Percentiles rank a stretch among this genome's conserved stretches.
Evolutionary conservation across 2,888 invertebrate genomes (phyloP).

Genomic region (Ormyrus nitidulus): DNA sequence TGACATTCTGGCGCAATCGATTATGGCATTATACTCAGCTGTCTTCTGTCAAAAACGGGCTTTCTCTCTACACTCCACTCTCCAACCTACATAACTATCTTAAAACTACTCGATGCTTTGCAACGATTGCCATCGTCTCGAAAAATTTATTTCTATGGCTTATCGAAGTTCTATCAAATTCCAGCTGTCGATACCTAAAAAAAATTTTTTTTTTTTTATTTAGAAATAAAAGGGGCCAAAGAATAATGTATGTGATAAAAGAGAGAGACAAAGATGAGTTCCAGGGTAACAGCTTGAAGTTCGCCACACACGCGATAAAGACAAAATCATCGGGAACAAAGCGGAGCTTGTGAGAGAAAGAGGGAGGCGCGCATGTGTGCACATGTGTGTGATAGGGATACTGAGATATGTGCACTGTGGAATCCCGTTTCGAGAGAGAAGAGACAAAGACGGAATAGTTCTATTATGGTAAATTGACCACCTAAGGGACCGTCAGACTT

Average conservation of each 20-base stretch:
- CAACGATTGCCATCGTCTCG: too few relatives aligned
- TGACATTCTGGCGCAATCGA: conserved; percentile 21
- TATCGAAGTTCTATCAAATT: too few relatives aligned
- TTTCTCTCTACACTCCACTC: background rate
- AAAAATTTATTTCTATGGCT: too few relatives aligned
- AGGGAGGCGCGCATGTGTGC: background rate
- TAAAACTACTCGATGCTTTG: too few relatives aligned
- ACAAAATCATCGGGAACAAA: conserved; percentile 41
- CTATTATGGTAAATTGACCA: conserved; percentile 35
- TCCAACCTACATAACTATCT: background rate
- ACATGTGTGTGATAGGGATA: conserved; percentile 3
- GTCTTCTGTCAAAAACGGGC: conserved; percentile 40
- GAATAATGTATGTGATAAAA: background rate
- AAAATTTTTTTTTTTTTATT: too few relatives aligned
- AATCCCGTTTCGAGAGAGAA: conserved; percentile 19
- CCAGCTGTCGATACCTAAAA: too few relatives aligned
- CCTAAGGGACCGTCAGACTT: conserved; percentile 26
- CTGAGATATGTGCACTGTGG: conserved; percentile 6
- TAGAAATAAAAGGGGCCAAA: too few relatives aligned
- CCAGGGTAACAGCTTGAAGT: conserved; percentile 18
- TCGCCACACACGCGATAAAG: conserved; percentile 11
- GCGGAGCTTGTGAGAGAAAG: conserved; percentile 25
- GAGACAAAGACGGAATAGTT: conserved; percentile 13
- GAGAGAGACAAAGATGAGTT: background rate
- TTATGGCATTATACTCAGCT: conserved; percentile 45